These are phyloP conservation scores for Phytoseiulus persimilis DNA, from an alignment of 2,888 invertebrate species.

Conservation along the genomic window DNA sequence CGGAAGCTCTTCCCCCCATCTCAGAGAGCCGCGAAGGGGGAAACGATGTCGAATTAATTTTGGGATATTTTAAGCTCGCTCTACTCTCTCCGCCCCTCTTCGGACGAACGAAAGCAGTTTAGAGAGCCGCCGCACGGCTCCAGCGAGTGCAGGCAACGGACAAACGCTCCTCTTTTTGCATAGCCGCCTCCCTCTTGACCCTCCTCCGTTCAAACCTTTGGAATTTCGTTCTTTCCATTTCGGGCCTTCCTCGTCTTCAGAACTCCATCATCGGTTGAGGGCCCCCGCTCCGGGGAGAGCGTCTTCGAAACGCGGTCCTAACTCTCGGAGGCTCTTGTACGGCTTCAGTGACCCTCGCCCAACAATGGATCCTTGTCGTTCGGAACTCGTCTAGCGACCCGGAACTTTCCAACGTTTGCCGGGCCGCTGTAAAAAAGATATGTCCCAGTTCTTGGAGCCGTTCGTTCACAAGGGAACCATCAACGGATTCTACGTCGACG, in stretches of 20 bases:
- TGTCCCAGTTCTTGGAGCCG: not conserved
- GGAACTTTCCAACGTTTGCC: not conserved
- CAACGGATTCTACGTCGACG: not conserved
- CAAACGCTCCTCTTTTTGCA: not conserved
- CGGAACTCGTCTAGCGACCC: not conserved
- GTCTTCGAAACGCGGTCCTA: too few species aligned
- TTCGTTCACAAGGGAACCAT: not conserved
- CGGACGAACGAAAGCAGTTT: not conserved
- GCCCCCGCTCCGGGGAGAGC: not conserved
- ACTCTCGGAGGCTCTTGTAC: not conserved
- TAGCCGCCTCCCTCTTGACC: not conserved
- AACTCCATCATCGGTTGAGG: not conserved
- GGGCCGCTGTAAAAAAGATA: not conserved
- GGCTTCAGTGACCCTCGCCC: not conserved
- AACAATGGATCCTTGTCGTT: not conserved
- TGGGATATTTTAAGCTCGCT: not conserved
- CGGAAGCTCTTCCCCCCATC: not conserved
- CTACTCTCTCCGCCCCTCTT: not conserved
- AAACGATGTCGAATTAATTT: not conserved
- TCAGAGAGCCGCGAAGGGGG: not conserved
- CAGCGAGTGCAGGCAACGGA: not conserved
- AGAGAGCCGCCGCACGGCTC: not conserved
- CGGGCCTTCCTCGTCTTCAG: not conserved
- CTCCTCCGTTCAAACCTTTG: not conserved
- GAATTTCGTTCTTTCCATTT: not conserved